Evolutionary conservation across 2,113 vertebrate genomes (phyloP).

Genomic region (Menura novaehollandiae): DNA sequence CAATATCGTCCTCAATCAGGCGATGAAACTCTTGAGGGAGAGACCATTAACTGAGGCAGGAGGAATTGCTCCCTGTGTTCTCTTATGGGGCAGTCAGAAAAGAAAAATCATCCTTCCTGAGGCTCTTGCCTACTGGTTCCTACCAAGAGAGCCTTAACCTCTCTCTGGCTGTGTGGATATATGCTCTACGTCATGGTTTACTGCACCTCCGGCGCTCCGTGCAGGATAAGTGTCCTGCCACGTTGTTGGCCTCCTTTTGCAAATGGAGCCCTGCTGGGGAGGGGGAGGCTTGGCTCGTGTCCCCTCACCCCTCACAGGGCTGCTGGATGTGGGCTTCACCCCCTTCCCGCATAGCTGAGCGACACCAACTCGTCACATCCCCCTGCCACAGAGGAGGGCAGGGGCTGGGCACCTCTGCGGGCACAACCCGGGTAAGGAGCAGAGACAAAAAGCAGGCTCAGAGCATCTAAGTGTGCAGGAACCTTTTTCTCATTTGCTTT

Average conservation of each 20-base stretch:
- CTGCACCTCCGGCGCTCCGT: neutral
- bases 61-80: constrained; percentile 7
- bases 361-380: neutral
- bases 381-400: neutral
- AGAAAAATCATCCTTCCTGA: constrained; percentile 44
- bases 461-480: neutral
- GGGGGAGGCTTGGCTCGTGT: neutral
- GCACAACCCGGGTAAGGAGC: neutral
- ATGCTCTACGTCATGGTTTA: neutral
- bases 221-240: neutral
- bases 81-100: constrained; percentile 20
- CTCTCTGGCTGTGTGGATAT: neutral
- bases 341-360: neutral
- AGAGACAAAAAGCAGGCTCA: neutral
- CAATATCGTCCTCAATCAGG: neutral
- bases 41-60: constrained; percentile 26
- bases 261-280: neutral
- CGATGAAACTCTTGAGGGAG: neutral
- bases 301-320: neutral
- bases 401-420: neutral
- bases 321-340: fast-evolving
- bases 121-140: neutral
- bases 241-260: neutral
- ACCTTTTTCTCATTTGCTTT: neutral
- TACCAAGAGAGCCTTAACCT: constrained; percentile 50